Evolutionary conservation across 2,888 invertebrate genomes (phyloP).

Genomic region (Petrophora chlorosata): DNA sequence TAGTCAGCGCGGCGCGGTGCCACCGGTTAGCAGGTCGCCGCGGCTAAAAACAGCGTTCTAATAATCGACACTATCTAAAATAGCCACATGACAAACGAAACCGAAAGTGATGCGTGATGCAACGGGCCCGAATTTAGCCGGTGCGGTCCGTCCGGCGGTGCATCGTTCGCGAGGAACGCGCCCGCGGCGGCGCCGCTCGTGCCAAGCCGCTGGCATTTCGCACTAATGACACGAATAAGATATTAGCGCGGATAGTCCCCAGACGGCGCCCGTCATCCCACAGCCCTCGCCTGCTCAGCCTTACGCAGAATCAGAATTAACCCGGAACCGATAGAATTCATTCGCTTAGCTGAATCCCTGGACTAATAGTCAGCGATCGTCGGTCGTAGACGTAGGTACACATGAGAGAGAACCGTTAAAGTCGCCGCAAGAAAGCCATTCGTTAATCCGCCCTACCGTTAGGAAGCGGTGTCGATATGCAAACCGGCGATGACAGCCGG

Average conservation of each 20-base stretch:
- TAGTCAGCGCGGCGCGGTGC: slow-evolving; percentile 59
- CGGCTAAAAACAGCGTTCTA: slow-evolving; percentile 76
- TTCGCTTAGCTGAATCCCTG: slow-evolving; percentile 14
- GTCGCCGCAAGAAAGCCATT: slow-evolving; percentile 44
- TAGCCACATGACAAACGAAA: slow-evolving; percentile 81
- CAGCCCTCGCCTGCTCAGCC: slow-evolving; percentile 14
- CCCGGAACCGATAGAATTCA: slow-evolving; percentile 42
- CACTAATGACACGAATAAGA: slow-evolving; percentile 83
- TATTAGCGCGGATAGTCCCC: slow-evolving; percentile 75
- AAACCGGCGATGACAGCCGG: slow-evolving; percentile 44
- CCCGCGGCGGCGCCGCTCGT: slow-evolving; percentile 57
- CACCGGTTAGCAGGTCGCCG: slow-evolving; percentile 55
- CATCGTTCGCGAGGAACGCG: slow-evolving; percentile 73
- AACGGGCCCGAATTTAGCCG: slow-evolving; percentile 80
- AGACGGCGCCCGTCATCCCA: slow-evolving; percentile 26
- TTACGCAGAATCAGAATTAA: slow-evolving; percentile 61
- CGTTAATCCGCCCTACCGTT: slow-evolving; percentile 49
- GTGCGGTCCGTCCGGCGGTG: slow-evolving; percentile 68
- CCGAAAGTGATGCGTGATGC: slow-evolving; percentile 82
- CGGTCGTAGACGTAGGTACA: too few species aligned
- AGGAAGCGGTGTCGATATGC: slow-evolving; percentile 50
- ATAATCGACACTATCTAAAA: slow-evolving; percentile 82
- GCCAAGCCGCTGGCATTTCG: slow-evolving; percentile 82
- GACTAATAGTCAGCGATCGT: slow-evolving; percentile 39
- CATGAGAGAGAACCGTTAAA: slow-evolving; percentile 50